Evolutionary conservation across 2,113 vertebrate species (phyloP), one percentile per base, ranked within the genome.

Genomic region (Tangachromis dhanisi): DNA sequence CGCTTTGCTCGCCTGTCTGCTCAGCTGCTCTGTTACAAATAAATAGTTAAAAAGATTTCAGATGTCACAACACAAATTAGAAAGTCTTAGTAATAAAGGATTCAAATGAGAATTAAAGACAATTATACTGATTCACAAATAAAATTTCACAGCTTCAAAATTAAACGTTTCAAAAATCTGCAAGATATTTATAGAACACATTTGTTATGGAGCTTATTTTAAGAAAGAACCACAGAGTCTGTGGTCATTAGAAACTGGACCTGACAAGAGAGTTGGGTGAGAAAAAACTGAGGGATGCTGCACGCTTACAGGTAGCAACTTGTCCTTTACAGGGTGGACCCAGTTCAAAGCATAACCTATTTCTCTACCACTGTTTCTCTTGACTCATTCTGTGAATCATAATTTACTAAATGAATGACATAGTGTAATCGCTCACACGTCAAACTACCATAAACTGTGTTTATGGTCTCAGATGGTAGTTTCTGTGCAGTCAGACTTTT

Each of bases 81-180:
- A 71, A 13, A 9, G 35, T 9, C 4, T 71, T 0, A 14, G 2
- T 71, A 71, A 71, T 40, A 71, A 42, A 40, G 8, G 8, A 71
- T 40, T 71, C n/a, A 42, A 9, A 71, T 4, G 7, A 42, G 66
- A 40, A 71, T 40, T 24, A 71, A 42, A 42, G 35, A 40, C 35
- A 71, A 71, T 24, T 42, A 42, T 71, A 42, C 63, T 42, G 63
- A 71, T 40, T 71, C n/a, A 14, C 35, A 68, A 24, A 68, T 68
- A 68, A 68, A 40, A 40, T 68, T 24, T 71, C 1, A 42, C 35
- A 14, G 9, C 35, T 71, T 42, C 1, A 42, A 71, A 71, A 21
- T 71, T 9, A 71, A 68, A 24, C 0, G 2, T 4, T 19, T 40
- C 29, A 68, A 14, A 68, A 68, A 8, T 13, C 11, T 21, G 35